Evolutionary conservation across 2,888 invertebrate genomes (phyloP).

Genomic region (Pemphredon lugubris): DNA sequence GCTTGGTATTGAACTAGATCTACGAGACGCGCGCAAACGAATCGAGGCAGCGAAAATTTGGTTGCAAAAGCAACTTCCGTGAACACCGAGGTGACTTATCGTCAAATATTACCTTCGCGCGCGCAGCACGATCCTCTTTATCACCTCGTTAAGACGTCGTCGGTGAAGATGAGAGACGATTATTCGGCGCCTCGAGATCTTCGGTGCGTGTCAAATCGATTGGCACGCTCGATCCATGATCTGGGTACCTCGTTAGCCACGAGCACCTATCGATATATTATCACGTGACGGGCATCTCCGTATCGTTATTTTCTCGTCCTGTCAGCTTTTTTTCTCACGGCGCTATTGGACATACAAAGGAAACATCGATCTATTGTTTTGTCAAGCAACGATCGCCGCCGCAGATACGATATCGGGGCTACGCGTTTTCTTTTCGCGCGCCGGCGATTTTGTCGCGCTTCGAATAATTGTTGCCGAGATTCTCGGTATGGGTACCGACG

Average conservation of each 20-base stretch:
- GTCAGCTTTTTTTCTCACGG: conserved; percentile 32
- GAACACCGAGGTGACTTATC: conserved; percentile 15
- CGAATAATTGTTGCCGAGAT: no score
- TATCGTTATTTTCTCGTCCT: conserved; percentile 35
- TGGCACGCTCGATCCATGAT: conserved; percentile 56
- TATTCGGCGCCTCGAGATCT: conserved; percentile 57
- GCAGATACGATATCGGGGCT: conserved; percentile 22
- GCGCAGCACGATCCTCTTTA: conserved; percentile 38
- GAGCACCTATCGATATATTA: conserved; percentile 58
- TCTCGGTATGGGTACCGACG: no score
- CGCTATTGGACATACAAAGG: conserved; percentile 11
- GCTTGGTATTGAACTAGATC: no score
- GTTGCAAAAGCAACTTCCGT: conserved; percentile 8
- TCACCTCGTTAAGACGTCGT: conserved; percentile 57
- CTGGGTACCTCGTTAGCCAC: conserved; percentile 55
- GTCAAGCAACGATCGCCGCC: conserved; percentile 16
- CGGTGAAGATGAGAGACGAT: conserved; percentile 54
- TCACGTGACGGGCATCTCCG: conserved; percentile 42
- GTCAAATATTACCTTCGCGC: neutral
- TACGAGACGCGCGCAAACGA: no score
- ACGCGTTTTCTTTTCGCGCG: conserved; percentile 1
- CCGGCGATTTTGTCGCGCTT: no score
- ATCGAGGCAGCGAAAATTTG: neutral
- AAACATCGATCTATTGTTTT: conserved; percentile 29
- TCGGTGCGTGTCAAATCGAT: conserved; percentile 60